Base-by-base conservation (phyloP, 2,888 invertebrate species). In the Tortrix viridana region DNA sequence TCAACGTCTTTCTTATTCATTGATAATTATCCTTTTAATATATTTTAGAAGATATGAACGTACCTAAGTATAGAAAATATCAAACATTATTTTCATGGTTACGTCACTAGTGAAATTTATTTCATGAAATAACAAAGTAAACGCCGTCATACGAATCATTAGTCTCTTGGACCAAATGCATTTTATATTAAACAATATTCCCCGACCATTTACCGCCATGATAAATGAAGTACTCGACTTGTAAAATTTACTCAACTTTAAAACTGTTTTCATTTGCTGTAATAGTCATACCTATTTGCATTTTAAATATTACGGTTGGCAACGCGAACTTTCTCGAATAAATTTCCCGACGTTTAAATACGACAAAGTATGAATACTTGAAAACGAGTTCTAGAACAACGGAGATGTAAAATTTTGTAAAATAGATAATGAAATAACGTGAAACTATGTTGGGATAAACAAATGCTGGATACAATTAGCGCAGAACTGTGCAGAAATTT, bases 341-440 rank as follows among this genome's bases (percentile, higher is more conserved):
- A 49, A 32, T 44, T 56, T 37, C 1, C 16, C 49, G 44, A 22
- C 44, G 55, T 56, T 61, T 44, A 44, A 61, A 56, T 44, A 41
- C 43, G 41, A 44, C 49, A 56, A 61, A 61, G 49, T 49, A 61
- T 61, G 61, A 61, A 56, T 61, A 46, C 55, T 46, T 49, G 48
- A 46, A 55, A 61, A 56, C 20, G 37, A 56, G 55, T 56, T 49
- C n/a, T 19, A 44, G 55, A 56, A 61, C 61, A 56, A 41, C n/a
- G 41, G n/a, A 41, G 16, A n/a, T 5, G 14, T 16, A 1, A 16
- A 41, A n/a, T 41, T 41, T 16, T 41, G 41, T 2, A 41, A 41
- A 6, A 5, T 16, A 16, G 41, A 41, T 41, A 41, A 41, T 6
- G 41, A 41, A 6, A n/a, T 41, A 14, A 16, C 16, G 41, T 41